Evolutionary conservation across 2,113 vertebrate species (phyloP).

Genomic region (Dromaius novaehollandiae): DNA sequence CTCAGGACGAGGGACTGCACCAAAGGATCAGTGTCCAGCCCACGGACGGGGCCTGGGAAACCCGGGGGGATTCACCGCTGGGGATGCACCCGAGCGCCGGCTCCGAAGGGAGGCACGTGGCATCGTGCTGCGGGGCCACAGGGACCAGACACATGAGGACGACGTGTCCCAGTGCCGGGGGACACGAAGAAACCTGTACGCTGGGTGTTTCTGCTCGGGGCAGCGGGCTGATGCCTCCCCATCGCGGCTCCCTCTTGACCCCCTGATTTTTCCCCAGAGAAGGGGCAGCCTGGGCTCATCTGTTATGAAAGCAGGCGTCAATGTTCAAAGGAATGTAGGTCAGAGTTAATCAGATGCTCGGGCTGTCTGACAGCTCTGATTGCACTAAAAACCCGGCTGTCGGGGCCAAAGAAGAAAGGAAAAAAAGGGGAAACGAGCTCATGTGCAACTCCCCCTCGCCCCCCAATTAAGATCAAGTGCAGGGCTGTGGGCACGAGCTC

Average conservation of each 20-base stretch:
- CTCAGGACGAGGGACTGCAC: too few species aligned
- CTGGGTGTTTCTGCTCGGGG: too few species aligned
- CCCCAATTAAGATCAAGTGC: background rate
- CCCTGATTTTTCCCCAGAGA: background rate
- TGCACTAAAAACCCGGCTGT: constrained; percentile 32
- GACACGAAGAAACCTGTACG: too few species aligned
- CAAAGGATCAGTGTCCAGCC: too few species aligned
- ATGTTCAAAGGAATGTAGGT: constrained; percentile 66
- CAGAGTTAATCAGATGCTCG: constrained; percentile 68
- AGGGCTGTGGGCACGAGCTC: background rate
- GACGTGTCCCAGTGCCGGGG: too few species aligned
- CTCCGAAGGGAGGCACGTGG: too few species aligned
- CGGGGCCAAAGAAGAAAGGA: background rate
- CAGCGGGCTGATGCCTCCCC: too few species aligned
- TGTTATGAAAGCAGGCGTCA: constrained; percentile 36
- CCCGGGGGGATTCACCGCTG: too few species aligned
- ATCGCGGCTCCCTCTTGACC: background rate
- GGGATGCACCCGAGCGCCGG: too few species aligned
- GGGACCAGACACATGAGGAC: too few species aligned
- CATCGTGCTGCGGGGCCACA: too few species aligned
- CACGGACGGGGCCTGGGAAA: too few species aligned
- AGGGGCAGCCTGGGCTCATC: background rate
- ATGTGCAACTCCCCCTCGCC: background rate
- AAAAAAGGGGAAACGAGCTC: background rate
- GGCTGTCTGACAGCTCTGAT: constrained; percentile 59